Percentiles rank a stretch among this genome's conserved stretches.
Conservation (phyloP, 2,888 invertebrate species). For the Trimorus sp. region DNA sequence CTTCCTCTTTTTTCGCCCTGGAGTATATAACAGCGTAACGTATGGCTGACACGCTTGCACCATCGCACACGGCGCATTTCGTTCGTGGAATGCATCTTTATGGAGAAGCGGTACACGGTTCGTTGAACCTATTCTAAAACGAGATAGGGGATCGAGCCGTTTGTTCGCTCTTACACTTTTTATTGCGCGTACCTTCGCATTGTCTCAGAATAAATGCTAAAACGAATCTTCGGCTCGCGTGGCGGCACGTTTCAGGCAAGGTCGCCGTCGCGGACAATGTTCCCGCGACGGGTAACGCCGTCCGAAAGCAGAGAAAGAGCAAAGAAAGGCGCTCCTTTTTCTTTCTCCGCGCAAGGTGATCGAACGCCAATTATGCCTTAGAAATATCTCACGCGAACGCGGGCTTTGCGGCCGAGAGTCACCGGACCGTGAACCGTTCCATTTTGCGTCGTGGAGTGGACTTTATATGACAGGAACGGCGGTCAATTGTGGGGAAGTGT, state of each 20-base stretch:
- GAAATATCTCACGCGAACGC: conserved; percentile 55
- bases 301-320: conserved; percentile 24
- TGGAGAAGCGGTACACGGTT: conserved; percentile 66
- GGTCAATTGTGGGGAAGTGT: background rate
- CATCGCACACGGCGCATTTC: conserved; percentile 65
- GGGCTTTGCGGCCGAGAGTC: conserved; percentile 35
- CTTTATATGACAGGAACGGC: too few species aligned
- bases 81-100: conserved; percentile 67
- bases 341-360: conserved; percentile 30
- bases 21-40: conserved; percentile 60
- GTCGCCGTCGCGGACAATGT: conserved; percentile 51
- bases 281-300: conserved; percentile 41
- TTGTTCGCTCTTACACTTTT: conserved; percentile 65
- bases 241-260: conserved; percentile 53
- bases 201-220: conserved; percentile 66
- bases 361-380: conserved; percentile 50
- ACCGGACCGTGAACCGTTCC: conserved; percentile 31
- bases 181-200: conserved; percentile 64
- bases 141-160: conserved; percentile 67
- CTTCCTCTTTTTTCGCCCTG: conserved; percentile 32
- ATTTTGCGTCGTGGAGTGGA: background rate
- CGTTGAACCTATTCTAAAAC: conserved; percentile 70
- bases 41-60: conserved; percentile 64
- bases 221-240: conserved; percentile 65
- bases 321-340: conserved; percentile 37